Evolutionary conservation across 2,888 invertebrate species (phyloP), one percentile per base, ranked within the genome.

Genomic region (Thymelicus sylvestris): DNA sequence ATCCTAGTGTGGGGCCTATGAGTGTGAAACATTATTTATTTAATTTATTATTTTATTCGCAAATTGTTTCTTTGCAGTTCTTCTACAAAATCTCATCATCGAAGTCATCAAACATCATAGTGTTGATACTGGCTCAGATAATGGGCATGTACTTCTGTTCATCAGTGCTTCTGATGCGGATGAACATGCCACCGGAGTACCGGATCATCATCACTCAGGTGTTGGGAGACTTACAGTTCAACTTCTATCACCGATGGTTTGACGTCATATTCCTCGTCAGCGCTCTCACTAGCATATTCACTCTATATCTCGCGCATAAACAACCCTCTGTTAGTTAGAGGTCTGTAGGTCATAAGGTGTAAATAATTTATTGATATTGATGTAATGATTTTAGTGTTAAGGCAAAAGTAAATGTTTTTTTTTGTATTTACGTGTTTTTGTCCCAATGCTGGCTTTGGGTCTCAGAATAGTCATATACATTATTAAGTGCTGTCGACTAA

Each of bases 71-170:
- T 39, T 80, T 84, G 0, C 95, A 99, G 98, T 99, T 99, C 88
- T 99, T 99, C 95, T 99, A 99, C 94, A 98, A 99, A 81, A 99
- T 99, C 83, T 99, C 99, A 0, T 99, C 99, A 79, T 98, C 98
- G 78, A 99, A 99, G 90, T 99, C 99, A 5, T 99, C 99, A 10
- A 99, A 99, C 87, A 97, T 99, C 70, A 99, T 99, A 78, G 99
- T 99, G 4, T 90, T 99, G 66, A 96, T 98, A 75, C 94, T 99
- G 59, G 99, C 99, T 0, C 99, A 99, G 94, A 97, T 99, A 80
- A 99, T 99, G 99, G 99, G 99, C 52, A 99, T 99, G 99, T 99
- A 99, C 86, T 99, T 99, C 92, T 98, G 99, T 67, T 99, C 99
- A 0, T 99, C 98, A 0, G 99, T 99, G 0, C 95, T 99, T 0